These are phyloP conservation scores for Bombus breviceps DNA, from an alignment of 1,140 invertebrate species.

Conservation along the genomic window DNA sequence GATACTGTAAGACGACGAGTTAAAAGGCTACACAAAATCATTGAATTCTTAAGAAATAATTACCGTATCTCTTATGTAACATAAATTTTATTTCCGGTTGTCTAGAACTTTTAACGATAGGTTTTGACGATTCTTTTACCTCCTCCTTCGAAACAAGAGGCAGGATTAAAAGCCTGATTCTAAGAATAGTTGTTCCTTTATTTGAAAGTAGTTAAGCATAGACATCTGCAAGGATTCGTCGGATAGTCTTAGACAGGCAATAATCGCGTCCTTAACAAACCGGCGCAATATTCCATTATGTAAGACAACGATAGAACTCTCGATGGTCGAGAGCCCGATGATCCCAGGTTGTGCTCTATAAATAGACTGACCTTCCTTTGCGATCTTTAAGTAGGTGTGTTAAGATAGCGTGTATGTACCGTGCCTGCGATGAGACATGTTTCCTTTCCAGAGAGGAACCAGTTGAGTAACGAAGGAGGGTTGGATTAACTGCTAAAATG, in stretches of 20 bases:
- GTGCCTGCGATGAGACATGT: conserved; percentile 16
- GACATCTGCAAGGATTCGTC: conserved; percentile 6
- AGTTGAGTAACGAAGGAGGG: neutral
- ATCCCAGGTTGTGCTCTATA: conserved; percentile 54
- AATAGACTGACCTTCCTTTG: conserved; percentile 58
- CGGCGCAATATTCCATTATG: conserved; percentile 49
- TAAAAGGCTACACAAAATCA: neutral
- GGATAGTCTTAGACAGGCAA: neutral
- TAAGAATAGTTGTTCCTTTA: neutral
- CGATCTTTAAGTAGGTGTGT: conserved; percentile 36
- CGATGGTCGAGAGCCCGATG: conserved; percentile 54
- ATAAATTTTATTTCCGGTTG: neutral
- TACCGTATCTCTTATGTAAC: neutral
- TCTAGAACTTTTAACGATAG: neutral
- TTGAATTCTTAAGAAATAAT: neutral
- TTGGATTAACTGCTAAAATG: neutral
- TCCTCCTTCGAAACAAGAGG: neutral
- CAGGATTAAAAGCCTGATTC: neutral
- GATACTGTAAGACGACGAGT: neutral
- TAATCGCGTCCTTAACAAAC: conserved; percentile 7
- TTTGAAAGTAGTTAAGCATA: neutral
- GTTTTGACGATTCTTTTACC: neutral
- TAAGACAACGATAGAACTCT: conserved; percentile 47
- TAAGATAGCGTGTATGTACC: conserved; percentile 29
- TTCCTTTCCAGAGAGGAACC: conserved; percentile 20